Conservation (phyloP, 1,140 invertebrate genomes). For the Manduca sexta region DNA sequence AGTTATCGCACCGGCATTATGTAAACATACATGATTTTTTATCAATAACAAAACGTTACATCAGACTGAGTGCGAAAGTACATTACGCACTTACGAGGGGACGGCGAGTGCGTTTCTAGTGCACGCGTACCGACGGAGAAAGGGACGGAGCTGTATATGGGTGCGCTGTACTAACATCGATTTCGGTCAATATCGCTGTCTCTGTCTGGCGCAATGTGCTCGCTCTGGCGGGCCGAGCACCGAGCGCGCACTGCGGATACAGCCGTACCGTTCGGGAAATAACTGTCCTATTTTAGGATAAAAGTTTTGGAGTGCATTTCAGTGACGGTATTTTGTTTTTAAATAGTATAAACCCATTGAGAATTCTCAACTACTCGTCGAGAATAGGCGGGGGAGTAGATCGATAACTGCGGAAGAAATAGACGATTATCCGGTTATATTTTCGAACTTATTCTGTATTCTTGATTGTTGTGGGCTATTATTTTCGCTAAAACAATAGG, state of each 20-base stretch:
- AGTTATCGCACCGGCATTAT: too few relatives aligned
- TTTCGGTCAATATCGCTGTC: constrained; percentile 45
- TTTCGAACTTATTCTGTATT: too few relatives aligned
- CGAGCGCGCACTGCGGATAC: constrained; percentile 54
- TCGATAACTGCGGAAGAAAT: too few relatives aligned
- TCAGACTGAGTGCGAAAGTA: constrained; percentile 24
- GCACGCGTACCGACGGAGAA: constrained; percentile 43
- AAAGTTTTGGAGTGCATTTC: constrained; percentile 18
- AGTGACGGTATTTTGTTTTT: neutral
- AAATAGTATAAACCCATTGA: constrained; percentile 1
- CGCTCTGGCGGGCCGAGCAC: constrained; percentile 32
- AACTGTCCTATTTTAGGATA: constrained; percentile 51
- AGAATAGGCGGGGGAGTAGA: too few relatives aligned
- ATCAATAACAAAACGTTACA: constrained; percentile 1
- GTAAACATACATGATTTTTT: too few relatives aligned
- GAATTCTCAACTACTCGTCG: neutral
- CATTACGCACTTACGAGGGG: constrained; percentile 25
- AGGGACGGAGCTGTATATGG: constrained; percentile 21
- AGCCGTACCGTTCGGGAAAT: constrained; percentile 22
- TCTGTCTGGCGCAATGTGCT: constrained; percentile 30
- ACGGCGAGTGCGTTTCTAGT: constrained; percentile 41
- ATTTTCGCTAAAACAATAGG: too few relatives aligned
- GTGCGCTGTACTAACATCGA: constrained; percentile 48
- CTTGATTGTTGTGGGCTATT: too few relatives aligned
- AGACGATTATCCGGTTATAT: too few relatives aligned